These are phyloP conservation scores for Trichosurus vulpecula DNA, from an alignment of 2,797 vertebrate species.

Conservation along the genomic window DNA sequence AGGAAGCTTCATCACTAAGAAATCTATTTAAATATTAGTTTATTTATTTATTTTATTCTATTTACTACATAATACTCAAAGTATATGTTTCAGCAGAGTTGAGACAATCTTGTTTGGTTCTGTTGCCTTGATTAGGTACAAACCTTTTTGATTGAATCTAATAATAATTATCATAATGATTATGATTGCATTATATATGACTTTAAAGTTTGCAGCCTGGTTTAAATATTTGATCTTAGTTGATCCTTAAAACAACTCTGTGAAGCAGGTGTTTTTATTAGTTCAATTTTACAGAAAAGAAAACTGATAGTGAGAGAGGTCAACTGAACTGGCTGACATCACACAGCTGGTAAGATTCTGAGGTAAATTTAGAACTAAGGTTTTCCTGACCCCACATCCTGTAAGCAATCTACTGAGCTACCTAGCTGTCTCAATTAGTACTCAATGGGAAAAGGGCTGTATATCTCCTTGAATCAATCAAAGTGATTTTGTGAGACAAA, in stretches of 20 bases:
- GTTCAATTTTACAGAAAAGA: neutral
- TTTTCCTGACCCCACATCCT: neutral
- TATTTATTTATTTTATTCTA: too few relatives aligned
- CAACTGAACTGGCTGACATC: neutral
- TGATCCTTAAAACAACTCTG: neutral
- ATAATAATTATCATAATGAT: too few relatives aligned
- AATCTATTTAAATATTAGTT: too few relatives aligned
- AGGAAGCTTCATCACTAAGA: too few relatives aligned
- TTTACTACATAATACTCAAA: too few relatives aligned
- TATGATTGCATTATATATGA: neutral
- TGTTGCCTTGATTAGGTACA: too few relatives aligned
- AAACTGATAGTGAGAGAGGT: neutral
- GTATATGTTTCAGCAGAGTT: too few relatives aligned
- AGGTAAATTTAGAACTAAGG: neutral
- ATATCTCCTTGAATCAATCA: neutral
- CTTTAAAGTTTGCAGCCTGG: neutral
- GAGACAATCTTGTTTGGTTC: too few relatives aligned
- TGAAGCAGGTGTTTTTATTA: neutral
- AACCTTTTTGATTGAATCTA: too few relatives aligned
- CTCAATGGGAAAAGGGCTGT: neutral
- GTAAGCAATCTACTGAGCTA: neutral
- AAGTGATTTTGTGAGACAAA: neutral
- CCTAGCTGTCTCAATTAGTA: too few relatives aligned
- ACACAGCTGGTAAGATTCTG: neutral
- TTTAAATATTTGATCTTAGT: neutral